A percentile compares a stretch with the other conserved stretches of the same genome.
Evolutionary conservation across 2,797 vertebrate species (phyloP).

Genomic region (Fundulus diaphanus): DNA sequence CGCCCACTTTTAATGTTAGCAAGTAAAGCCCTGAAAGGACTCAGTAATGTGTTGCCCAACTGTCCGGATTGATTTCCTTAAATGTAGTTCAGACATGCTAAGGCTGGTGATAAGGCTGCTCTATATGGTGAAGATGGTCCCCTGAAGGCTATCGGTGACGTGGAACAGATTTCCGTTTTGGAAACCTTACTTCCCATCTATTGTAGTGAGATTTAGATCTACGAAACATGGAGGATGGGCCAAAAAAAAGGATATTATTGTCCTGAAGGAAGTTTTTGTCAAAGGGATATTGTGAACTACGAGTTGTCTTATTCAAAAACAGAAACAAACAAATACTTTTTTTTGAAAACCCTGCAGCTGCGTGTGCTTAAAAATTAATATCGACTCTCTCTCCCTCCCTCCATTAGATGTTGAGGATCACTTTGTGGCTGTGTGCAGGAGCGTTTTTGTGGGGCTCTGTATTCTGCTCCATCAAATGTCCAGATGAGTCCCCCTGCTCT

Average conservation of each 20-base stretch:
- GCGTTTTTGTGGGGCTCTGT: slow-evolving; percentile 41
- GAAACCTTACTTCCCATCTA: background rate
- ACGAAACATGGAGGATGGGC: background rate
- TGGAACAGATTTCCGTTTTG: background rate
- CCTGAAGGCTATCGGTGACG: background rate
- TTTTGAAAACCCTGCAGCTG: background rate
- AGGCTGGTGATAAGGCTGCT: background rate
- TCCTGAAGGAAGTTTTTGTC: background rate
- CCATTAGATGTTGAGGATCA: slow-evolving; percentile 79
- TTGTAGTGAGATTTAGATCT: background rate
- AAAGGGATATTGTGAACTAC: background rate
- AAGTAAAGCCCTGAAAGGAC: background rate
- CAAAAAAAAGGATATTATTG: background rate
- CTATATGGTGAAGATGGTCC: too few relatives aligned
- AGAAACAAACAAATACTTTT: background rate
- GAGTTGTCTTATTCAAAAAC: background rate
- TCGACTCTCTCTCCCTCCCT: background rate
- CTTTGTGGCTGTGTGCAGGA: slow-evolving; percentile 55
- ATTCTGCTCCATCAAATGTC: slow-evolving; percentile 62
- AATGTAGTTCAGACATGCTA: background rate
- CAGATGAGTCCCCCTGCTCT: slow-evolving; percentile 60
- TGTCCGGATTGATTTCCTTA: background rate
- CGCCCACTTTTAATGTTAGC: background rate
- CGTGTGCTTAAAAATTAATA: background rate
- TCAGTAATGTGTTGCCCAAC: background rate